Evolutionary conservation across 1,140 invertebrate genomes (phyloP), one percentile per base, ranked within the genome.

Genomic region (Zaprionus ornatus): DNA sequence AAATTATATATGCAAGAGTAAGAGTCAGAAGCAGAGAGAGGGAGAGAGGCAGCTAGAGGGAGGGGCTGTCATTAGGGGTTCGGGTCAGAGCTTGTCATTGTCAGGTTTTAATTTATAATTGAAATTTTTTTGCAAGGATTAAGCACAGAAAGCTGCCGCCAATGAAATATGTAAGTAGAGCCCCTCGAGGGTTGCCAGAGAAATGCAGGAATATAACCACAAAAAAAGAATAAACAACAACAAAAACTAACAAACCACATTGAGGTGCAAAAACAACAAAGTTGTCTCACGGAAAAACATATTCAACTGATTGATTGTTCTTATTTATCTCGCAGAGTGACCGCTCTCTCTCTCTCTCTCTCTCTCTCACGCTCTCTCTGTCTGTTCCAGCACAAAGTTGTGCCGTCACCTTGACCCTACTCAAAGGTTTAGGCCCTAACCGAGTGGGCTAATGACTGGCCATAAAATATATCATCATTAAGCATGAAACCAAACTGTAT

Each of bases 391-490:
- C 60, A 42, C 6, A 63, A 73, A 80, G 21, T 65, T 71, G 83
- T 21, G 32, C 63, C 74, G 77, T 88, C 80, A 86, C 70, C 55
- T 60, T 62, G 70, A 81, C 78, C 82, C 77, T 68, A 71, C 60
- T 80, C 60, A 80, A 79, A 77, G 82, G 57, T 60, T 76, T 60
- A 75, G 54, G 74, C 50, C 50, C 60, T 40, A 52, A 60, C 42
- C 21, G 60, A 63, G 48, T 42, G 37, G 57, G 68, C 64, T 75
- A 88, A 87, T 83, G 84, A 79, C 76, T 76, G 50, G 77, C 74
- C 71, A 54, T 77, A 79, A 72, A 68, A 73, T 83, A 80, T 82
- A 87, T 74, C 84, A 87, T 88, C 83, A 87, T 87, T 83, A 87
- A 76, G 72, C 76, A 72, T 48, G 40, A 62, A 57, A 21, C 27